Base-by-base conservation (phyloP, 35 echinoderm and acorn worm species). In the Patiria miniata region DNA sequence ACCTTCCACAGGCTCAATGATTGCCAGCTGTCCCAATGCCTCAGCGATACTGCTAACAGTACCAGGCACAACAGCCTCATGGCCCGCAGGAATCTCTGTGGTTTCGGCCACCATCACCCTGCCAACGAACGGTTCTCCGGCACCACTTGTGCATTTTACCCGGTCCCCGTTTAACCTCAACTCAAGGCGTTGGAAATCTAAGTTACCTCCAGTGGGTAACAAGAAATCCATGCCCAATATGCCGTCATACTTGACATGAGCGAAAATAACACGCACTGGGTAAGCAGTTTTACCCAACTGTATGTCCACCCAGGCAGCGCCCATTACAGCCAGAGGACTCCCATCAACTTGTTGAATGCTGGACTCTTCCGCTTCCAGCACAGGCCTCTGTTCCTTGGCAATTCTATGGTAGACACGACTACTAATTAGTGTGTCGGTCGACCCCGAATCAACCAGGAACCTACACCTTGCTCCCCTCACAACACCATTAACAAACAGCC, bases 41-140 rank as follows among this genome's bases (percentile, higher is more conserved):
- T 36, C 77, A 2, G 6, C 5, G 6, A n/a, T 26, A 37, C 19
- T 2, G 36, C 33, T 4, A 5, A 79, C 18, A 38, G 33, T 79
- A 2, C 77, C 77, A 6, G 3, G 77, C 36, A 79, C 18, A 18
- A 79, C 2, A 79, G 77, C 77, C 36, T 79, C 77, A 79, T 79
- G 77, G 21, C 77, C 77, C 16, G 77, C 2, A 2, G 77, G 77
- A n/a, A n/a, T n/a, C n/a, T n/a, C n/a, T n/a, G n/a, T n/a, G n/a
- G n/a, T n/a, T n/a, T n/a, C n/a, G n/a, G 8, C 23, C 61, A 1
- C 77, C 61, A 6, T 8, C 8, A 18, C 26, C 26, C 26, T 69
- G 61, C 9, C 8, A 8, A 12, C 61, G 8, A 69, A 34, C 61
- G 23, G 36, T 8, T 7, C 61, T 7, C 8, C 36, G n/a, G n/a